Percentiles rank a stretch among this genome's conserved stretches.
Evolutionary conservation across 1,140 invertebrate species (phyloP).

Genomic region (Reticulitermes speratus): DNA sequence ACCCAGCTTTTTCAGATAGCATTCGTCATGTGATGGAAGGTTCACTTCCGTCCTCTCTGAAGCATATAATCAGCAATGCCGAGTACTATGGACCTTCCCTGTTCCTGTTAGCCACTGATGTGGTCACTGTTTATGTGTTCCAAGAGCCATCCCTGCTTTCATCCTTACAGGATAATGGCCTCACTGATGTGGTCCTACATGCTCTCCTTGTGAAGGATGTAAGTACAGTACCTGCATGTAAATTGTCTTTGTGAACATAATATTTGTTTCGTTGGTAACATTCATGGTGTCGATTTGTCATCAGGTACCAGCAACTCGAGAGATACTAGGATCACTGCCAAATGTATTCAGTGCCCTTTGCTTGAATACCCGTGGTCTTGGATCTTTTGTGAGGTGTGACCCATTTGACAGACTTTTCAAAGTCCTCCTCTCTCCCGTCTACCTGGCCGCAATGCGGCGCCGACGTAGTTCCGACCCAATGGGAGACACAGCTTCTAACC

Average conservation of each 20-base stretch:
- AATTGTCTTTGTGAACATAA: too few species aligned
- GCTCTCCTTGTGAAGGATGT: constrained; percentile 85
- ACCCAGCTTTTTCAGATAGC: constrained; percentile 77
- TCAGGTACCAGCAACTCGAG: constrained; percentile 80
- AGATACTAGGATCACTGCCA: constrained; percentile 84
- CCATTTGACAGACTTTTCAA: constrained; percentile 86
- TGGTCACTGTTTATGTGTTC: constrained; percentile 90
- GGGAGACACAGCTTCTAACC: constrained; percentile 85
- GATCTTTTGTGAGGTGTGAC: constrained; percentile 76
- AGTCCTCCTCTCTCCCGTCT: constrained; percentile 79
- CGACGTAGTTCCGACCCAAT: constrained; percentile 78
- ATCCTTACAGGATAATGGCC: constrained; percentile 81
- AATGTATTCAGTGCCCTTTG: constrained; percentile 91
- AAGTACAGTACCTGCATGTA: constrained; percentile 38
- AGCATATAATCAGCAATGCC: constrained; percentile 90
- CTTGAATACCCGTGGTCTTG: constrained; percentile 78
- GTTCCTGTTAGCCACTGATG: constrained; percentile 85
- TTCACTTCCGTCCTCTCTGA: constrained; percentile 75
- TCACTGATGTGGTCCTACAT: constrained; percentile 87
- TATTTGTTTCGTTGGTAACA: not conserved
- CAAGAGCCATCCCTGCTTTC: constrained; percentile 88
- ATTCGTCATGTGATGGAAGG: constrained; percentile 91
- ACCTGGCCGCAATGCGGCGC: constrained; percentile 82
- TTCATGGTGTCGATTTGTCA: not conserved
- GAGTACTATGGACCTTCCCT: constrained; percentile 90